Conservation (phyloP, 2,888 invertebrate genomes). For the Leptinotarsa haldemani region DNA sequence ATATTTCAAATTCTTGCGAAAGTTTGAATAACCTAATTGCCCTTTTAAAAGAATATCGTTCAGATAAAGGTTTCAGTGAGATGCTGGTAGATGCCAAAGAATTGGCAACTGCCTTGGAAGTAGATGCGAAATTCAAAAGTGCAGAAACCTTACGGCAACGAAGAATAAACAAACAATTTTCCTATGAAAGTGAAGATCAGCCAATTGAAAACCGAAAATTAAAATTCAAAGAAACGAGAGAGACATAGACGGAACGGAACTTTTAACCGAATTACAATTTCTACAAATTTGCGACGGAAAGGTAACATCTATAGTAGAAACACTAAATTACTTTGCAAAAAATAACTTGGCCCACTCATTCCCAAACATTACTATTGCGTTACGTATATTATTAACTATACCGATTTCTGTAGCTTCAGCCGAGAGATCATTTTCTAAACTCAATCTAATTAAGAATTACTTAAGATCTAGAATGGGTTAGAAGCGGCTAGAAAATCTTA, state of each 20-base stretch:
- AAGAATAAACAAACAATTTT: no score
- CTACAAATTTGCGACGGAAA: conserved; percentile 26
- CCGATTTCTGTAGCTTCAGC: conserved; percentile 13
- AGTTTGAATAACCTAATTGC: no score
- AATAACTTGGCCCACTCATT: conserved; percentile 26
- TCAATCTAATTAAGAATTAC: conserved; percentile 12
- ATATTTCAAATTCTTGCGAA: no score
- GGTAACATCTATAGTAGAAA: conserved; percentile 16
- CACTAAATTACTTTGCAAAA: conserved; percentile 20
- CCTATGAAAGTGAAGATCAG: no score
- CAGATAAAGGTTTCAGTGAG: no score
- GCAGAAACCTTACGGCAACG: no score
- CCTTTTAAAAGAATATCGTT: no score
- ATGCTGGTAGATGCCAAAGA: no score
- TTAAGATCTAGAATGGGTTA: conserved; percentile 12
- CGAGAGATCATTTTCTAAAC: conserved; percentile 22
- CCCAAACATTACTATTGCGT: not conserved
- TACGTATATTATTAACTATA: conserved; percentile 16
- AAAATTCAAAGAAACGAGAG: not conserved
- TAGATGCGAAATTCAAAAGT: no score
- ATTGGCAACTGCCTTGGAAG: no score
- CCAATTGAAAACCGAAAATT: no score
- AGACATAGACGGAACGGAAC: conserved; percentile 25
- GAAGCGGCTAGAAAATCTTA: conserved; percentile 19
- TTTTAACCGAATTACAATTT: conserved; percentile 24